These are phyloP conservation scores for Sitta europaea DNA, from an alignment of 2,113 vertebrate genomes.

Conservation along the genomic window DNA sequence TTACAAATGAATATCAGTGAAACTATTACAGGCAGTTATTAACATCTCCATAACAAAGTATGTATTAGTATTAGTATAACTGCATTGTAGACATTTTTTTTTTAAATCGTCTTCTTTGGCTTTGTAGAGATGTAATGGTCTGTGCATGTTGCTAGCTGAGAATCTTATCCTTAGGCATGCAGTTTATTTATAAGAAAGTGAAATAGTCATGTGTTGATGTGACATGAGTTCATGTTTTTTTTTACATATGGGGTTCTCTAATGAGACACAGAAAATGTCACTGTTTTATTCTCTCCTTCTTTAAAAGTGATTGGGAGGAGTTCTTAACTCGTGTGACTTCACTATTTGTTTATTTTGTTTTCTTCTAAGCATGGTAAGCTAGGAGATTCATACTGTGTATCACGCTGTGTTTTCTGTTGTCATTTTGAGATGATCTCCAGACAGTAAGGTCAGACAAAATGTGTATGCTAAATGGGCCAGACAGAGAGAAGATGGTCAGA, in stretches of 20 bases:
- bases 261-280: background rate
- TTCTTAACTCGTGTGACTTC: background rate
- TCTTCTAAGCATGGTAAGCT: background rate
- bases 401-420: background rate
- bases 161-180: background rate
- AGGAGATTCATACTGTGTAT: background rate
- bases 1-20: background rate
- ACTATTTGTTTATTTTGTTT: background rate
- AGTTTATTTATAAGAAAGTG: constrained; percentile 1
- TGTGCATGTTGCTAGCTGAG: background rate
- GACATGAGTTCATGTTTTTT: background rate
- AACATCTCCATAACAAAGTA: background rate
- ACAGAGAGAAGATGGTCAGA: background rate
- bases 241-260: background rate
- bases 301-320: background rate
- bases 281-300: background rate
- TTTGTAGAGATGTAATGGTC: constrained; percentile 4
- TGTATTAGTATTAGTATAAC: background rate
- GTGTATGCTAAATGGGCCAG: background rate
- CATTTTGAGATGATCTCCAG: constrained; percentile 21
- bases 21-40: background rate
- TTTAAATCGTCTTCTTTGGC: background rate
- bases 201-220: background rate
- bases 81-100: background rate
- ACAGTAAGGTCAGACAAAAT: constrained; percentile 28